Base-by-base conservation (phyloP, 2,888 invertebrate genomes). In the Tachystola acroxantha region DNA sequence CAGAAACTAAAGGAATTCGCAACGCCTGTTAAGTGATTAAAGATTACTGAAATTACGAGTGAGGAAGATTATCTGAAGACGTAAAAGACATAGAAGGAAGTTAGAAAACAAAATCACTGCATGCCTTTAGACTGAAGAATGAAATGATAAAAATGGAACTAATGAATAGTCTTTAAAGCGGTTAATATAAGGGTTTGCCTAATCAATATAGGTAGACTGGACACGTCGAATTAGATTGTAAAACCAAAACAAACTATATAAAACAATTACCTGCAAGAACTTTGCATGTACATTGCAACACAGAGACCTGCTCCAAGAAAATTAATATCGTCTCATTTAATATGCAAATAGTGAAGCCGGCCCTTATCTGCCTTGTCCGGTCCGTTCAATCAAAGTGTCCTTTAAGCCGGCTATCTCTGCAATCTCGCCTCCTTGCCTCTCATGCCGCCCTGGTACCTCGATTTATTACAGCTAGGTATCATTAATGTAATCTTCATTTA, bases 381-480 rank as follows among this genome's bases (percentile, higher is more conserved):
- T 72, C 58, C 80, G 80, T 78, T 85, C 84, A 81, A 84, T 85
- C 84, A 85, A 78, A 64, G 70, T 79, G 84, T 85, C 84, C 79
- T 79, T 79, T 81, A 78, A 57, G 57, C 59, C 42, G 55, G 62
- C 56, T 82, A 82, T 84, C 82, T 67, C 49, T 38, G 53, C 68
- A 62, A 79, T 79, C 81, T 66, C 57, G 51, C 53, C 54, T 70
- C 69, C 63, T 66, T 56, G 61, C 60, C 53, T 56, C 62, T 65
- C 56, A 66, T 75, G 69, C 71, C 63, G 70, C 67, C 72, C 67
- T 70, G 64, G 75, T 74, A 69, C 68, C 55, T 42, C 58, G 65
- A 80, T 78, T 78, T 76, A 78, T 77, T 67, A 58, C 65, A 22
- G 41, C 45, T 50, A 47, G 50, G 64, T 78, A 75, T 72, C 69